Conservation (phyloP, 2,888 invertebrate genomes). For the Pammene fasciana region DNA sequence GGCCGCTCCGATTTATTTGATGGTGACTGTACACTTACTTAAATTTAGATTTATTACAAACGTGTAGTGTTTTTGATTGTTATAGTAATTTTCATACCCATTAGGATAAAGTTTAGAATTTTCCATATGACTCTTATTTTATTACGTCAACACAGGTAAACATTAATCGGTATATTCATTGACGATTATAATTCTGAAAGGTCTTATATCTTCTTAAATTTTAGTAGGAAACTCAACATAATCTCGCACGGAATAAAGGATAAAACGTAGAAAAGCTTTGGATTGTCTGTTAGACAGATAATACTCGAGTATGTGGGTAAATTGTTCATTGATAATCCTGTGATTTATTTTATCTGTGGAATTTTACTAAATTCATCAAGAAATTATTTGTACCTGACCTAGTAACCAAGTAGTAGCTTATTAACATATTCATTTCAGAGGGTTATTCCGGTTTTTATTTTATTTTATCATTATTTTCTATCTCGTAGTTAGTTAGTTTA, state of each 20-base stretch:
- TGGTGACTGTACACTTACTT: no score
- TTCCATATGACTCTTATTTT: neutral
- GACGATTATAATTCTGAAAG: neutral
- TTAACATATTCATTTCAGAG: no score
- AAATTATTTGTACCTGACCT: conserved; percentile 1
- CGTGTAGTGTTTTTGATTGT: no score
- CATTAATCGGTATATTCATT: conserved; percentile 6
- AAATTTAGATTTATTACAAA: no score
- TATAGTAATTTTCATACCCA: no score
- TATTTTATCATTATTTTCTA: no score
- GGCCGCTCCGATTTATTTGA: no score
- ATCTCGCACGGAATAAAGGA: neutral
- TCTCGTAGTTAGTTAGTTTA: no score
- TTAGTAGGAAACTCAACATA: neutral
- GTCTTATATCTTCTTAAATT: neutral
- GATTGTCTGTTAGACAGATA: conserved; percentile 17
- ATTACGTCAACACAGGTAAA: conserved; percentile 2
- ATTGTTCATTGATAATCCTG: neutral
- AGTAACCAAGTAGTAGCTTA: neutral
- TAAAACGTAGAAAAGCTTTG: neutral
- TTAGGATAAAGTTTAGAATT: neutral
- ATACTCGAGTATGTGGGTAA: neutral
- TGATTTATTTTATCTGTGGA: conserved; percentile 20
- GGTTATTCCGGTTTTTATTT: no score
- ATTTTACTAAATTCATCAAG: conserved; percentile 12